Base-by-base conservation (phyloP, 2,888 invertebrate genomes). In the Tinea semifulvella region DNA sequence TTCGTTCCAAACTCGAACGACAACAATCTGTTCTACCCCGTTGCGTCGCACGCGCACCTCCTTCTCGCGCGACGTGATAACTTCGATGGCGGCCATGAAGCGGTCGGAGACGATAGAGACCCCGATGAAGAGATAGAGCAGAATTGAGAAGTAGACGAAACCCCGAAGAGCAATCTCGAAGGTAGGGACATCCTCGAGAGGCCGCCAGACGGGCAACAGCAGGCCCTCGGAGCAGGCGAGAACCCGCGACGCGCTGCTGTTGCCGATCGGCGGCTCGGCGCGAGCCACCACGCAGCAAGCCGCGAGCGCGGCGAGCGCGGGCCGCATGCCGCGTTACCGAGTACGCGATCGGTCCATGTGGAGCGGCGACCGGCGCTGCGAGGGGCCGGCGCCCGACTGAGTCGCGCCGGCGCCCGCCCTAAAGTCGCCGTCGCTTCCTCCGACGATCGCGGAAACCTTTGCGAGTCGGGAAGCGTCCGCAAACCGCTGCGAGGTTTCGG, bases 81-180 rank as follows among this genome's bases (percentile, higher is more conserved):
- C 97, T 84, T 99, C 99, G 67, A 99, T 99, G 58, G 98, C 92
- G 31, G 96, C 96, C 99, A 99, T 99, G 81, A 99, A 99, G 48
- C 98, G 89, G 70, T 99, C 99, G 54, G 98, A 97, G 53, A 98
- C 92, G 68, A 99, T 98, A 55, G 98, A 98, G 38, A 99, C 98
- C 46, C 99, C 99, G 64, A 99, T 92, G 82, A 99, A 99, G 67
- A 98, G 87, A 72, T 98, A 99, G 58, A 92, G 82, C 71, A 99
- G 87, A 39, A 87, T 79, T 43, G 94, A 55, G 79, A 98, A 96
- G 80, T 99, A 99, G 49, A 95, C 88, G 50, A 90, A 60, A 35
- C 98, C 98, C 20, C 99, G 88, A 48, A 94, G 83, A 50, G 93
- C 83, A 51, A 92, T 86, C 61, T 96, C 94, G 45, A 88, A 84